These are phyloP conservation scores for Oegoconia quadripuncta DNA, from an alignment of 2,888 invertebrate genomes.

Conservation along the genomic window DNA sequence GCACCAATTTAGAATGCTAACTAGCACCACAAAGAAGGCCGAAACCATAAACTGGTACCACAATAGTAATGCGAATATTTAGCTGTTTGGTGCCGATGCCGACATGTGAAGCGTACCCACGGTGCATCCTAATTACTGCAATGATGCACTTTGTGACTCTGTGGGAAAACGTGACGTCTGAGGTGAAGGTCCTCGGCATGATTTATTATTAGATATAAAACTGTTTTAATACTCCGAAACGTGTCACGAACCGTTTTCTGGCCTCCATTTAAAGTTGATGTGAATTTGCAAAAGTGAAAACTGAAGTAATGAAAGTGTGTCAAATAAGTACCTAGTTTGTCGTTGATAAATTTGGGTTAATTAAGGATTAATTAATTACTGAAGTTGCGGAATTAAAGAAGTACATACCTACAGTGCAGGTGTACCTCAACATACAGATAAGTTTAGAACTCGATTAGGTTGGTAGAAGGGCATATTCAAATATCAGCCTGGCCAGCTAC, in stretches of 20 bases:
- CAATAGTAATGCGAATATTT: constrained; percentile 76
- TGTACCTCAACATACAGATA: background rate
- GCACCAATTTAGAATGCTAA: constrained; percentile 74
- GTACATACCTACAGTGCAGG: constrained; percentile 3
- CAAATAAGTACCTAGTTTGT: constrained; percentile 10
- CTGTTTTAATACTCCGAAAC: background rate
- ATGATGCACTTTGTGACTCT: constrained; percentile 48
- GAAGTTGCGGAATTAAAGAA: constrained; percentile 11
- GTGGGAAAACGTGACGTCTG: constrained; percentile 50
- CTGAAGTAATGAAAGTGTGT: constrained; percentile 9
- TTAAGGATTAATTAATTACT: too few relatives aligned
- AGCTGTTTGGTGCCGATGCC: constrained; percentile 64
- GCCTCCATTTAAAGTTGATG: background rate
- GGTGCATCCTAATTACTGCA: constrained; percentile 70
- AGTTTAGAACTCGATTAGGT: too few relatives aligned
- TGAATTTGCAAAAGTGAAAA: background rate
- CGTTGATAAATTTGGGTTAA: constrained; percentile 8
- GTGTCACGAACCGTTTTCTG: background rate
- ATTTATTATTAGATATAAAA: constrained; percentile 4
- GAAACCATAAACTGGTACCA: constrained; percentile 75
- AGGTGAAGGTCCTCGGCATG: constrained; percentile 6
- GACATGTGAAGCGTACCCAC: constrained; percentile 52
- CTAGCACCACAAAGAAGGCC: constrained; percentile 65
- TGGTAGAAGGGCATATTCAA: too few relatives aligned
- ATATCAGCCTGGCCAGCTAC: too few relatives aligned